Percentiles rank a stretch among this genome's conserved stretches.
Conservation (phyloP, 2,797 vertebrate genomes). For the Pteronotus mesoamericanus region DNA sequence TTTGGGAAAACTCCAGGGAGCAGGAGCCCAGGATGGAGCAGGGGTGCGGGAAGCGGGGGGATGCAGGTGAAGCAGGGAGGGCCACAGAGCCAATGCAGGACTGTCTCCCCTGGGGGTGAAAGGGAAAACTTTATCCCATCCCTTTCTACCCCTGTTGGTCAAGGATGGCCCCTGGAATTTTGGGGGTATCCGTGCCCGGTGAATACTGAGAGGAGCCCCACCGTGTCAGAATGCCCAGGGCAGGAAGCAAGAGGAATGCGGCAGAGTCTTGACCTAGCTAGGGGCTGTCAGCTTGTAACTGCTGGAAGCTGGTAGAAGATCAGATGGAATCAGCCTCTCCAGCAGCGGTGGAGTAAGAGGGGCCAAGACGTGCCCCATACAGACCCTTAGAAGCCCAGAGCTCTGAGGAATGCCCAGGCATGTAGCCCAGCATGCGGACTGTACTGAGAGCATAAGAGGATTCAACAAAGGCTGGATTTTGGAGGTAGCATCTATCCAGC, state of each 20-base stretch:
- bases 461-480: not conserved
- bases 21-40: not conserved
- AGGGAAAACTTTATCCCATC: not conserved
- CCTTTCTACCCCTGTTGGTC: not conserved
- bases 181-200: not conserved
- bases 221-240: not conserved
- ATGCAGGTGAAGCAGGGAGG: too few species aligned
- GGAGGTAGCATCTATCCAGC: accelerated
- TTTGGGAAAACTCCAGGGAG: not conserved
- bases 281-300: not conserved
- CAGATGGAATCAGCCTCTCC: accelerated
- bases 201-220: not conserved
- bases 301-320: not conserved
- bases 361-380: accelerated
- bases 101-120: accelerated
- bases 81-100: not conserved
- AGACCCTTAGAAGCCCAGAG: not conserved
- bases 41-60: accelerated
- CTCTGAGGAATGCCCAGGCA: too few species aligned
- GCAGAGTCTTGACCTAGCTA: not conserved
- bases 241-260: not conserved
- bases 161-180: not conserved
- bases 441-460: too few species aligned
- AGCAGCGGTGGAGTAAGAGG: not conserved
- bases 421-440: accelerated